Conservation (phyloP, 1,140 invertebrate genomes). For the Ips nitidus region DNA sequence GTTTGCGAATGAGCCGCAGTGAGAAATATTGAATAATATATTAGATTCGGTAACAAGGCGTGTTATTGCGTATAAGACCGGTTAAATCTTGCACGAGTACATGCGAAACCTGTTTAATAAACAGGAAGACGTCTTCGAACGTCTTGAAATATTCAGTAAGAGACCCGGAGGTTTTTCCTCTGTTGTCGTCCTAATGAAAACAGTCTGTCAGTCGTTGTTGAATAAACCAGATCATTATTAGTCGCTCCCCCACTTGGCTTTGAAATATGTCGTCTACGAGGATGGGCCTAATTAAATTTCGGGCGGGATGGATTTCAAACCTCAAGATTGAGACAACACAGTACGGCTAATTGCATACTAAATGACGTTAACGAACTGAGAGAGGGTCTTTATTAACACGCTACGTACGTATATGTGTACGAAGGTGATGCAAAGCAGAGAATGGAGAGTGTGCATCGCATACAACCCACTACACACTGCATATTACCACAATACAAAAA, state of each 20-base stretch:
- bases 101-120: conserved; percentile 4
- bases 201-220: not conserved
- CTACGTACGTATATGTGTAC: conserved; percentile 1
- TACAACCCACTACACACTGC: too few species aligned
- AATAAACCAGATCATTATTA: conserved; percentile 11
- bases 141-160: conserved; percentile 10
- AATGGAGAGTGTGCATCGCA: too few species aligned
- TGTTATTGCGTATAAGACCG: conserved; percentile 16
- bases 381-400: not conserved
- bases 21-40: conserved; percentile 26
- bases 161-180: conserved; percentile 3
- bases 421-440: not conserved
- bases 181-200: not conserved
- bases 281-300: conserved; percentile 12
- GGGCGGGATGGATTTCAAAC: conserved; percentile 6
- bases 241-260: not conserved
- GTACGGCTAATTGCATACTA: conserved; percentile 16
- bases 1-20: conserved; percentile 17
- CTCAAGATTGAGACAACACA: conserved; percentile 3
- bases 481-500: too few species aligned
- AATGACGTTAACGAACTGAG: conserved; percentile 3
- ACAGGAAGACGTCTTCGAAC: not conserved
- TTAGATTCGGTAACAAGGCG: conserved; percentile 21
- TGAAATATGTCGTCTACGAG: conserved; percentile 9
- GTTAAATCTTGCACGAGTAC: conserved; percentile 8